These are phyloP conservation scores for Oophaga pumilio DNA, from an alignment of 2,113 vertebrate genomes.

Conservation along the genomic window DNA sequence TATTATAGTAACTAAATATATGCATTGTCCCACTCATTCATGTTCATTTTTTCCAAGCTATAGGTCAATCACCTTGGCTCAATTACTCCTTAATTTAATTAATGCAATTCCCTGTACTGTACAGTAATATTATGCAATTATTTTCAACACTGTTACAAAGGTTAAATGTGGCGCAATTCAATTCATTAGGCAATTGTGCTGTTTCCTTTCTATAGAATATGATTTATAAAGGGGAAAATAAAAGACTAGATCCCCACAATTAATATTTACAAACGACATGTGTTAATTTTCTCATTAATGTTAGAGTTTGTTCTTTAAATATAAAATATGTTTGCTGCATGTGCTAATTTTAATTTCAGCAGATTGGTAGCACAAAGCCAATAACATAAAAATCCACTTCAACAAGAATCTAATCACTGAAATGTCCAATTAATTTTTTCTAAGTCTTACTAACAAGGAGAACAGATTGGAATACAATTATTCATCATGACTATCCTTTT, in stretches of 20 bases:
- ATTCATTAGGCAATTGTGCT: not conserved
- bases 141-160: not conserved
- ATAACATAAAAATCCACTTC: constrained; percentile 40
- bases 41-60: not conserved
- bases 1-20: too few species aligned
- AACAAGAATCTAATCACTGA: constrained; percentile 37
- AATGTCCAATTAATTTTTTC: constrained; percentile 36
- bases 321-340: constrained; percentile 34
- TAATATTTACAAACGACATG: not conserved
- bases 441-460: constrained; percentile 30
- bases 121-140: not conserved
- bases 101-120: not conserved
- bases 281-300: constrained; percentile 28
- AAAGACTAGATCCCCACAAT: not conserved
- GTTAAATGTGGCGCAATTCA: constrained; percentile 7
- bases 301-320: constrained; percentile 15
- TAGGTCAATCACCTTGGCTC: not conserved
- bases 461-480: constrained; percentile 31
- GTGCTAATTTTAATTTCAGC: constrained; percentile 27
- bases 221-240: not conserved
- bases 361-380: constrained; percentile 16
- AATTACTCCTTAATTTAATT: not conserved
- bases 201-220: not conserved
- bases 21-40: not conserved
- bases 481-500: constrained; percentile 2